phyloP scores from a whole-genome alignment of 2,888 invertebrate species.

The Rhagonycha fulva region DNA sequence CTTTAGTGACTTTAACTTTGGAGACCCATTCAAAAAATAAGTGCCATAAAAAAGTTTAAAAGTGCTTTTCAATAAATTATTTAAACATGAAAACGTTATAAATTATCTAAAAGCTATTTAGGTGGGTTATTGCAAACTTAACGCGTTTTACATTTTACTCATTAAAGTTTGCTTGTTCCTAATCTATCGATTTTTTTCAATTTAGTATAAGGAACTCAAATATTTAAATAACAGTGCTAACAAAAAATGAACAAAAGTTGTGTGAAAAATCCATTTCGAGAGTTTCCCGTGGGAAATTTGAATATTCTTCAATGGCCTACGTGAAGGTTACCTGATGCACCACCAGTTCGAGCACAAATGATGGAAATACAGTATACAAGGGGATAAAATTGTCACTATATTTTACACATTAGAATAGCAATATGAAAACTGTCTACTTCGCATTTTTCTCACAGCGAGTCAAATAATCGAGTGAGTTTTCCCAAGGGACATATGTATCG shows the following conservation, averaged over 20 bases:
- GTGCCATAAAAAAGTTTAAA: constrained; percentile 51
- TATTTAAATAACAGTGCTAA: constrained; percentile 15
- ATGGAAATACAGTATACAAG: constrained; percentile 48
- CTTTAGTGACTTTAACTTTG: constrained; percentile 46
- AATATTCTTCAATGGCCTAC: constrained; percentile 49
- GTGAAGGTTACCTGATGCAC: constrained; percentile 49
- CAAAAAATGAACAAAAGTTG: constrained; percentile 39
- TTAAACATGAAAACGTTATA: constrained; percentile 50
- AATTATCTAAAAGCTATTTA: constrained; percentile 43
- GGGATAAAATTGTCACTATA: constrained; percentile 51
- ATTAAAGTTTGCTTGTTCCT: constrained; percentile 28
- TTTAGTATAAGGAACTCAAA: constrained; percentile 8
- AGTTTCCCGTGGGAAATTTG: constrained; percentile 51
- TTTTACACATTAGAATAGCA: constrained; percentile 51
- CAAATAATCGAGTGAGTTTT: constrained; percentile 45
- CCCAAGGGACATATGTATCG: constrained; percentile 39
- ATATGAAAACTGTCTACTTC: constrained; percentile 47
- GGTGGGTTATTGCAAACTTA: constrained; percentile 37
- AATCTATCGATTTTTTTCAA: constrained; percentile 9
- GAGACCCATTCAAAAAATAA: constrained; percentile 44
- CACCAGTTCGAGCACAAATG: constrained; percentile 42
- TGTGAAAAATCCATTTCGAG: constrained; percentile 48
- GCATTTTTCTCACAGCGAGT: constrained; percentile 40
- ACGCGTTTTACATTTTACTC: constrained; percentile 38
- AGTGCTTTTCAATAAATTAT: constrained; percentile 54